phyloP scores from a whole-genome alignment of 1,140 invertebrate species.

The Telenomus remus region DNA sequence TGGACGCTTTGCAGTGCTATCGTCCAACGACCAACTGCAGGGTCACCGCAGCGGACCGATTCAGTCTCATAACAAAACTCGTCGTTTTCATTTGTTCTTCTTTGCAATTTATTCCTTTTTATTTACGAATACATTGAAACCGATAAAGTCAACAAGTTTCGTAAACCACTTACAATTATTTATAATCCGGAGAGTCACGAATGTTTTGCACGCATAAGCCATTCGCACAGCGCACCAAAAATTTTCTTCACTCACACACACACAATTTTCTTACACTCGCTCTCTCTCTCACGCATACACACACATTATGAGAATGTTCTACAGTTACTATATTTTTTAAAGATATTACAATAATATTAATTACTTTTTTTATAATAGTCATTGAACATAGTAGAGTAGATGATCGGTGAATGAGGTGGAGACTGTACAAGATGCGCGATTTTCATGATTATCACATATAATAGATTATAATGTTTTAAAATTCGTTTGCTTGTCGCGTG shows the following conservation, averaged over 20 bases:
- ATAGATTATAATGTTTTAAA: slow-evolving; percentile 70
- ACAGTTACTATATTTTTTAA: slow-evolving; percentile 72
- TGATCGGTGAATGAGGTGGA: slow-evolving; percentile 76
- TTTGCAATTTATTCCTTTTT: slow-evolving; percentile 9
- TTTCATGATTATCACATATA: slow-evolving; percentile 77
- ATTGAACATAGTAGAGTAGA: slow-evolving; percentile 75
- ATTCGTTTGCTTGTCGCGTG: slow-evolving; percentile 50
- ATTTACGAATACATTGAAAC: background rate
- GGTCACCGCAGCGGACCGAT: slow-evolving; percentile 64
- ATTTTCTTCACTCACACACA: slow-evolving; percentile 36
- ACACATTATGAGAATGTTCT: slow-evolving; percentile 65
- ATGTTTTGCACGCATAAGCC: slow-evolving; percentile 35
- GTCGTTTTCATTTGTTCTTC: slow-evolving; percentile 48
- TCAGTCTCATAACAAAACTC: slow-evolving; percentile 74
- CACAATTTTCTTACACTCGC: slow-evolving; percentile 9
- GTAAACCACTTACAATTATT: slow-evolving; percentile 1
- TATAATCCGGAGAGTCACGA: slow-evolving; percentile 59
- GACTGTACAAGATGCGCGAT: slow-evolving; percentile 76
- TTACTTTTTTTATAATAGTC: slow-evolving; percentile 71
- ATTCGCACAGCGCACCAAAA: slow-evolving; percentile 20
- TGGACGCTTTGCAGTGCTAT: slow-evolving; percentile 53
- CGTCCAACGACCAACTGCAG: slow-evolving; percentile 66
- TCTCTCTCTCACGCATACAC: slow-evolving; percentile 8
- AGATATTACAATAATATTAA: slow-evolving; percentile 74
- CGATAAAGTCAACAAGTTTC: slow-evolving; percentile 11